Conservation (phyloP, 2,888 invertebrate genomes). For the Aspidapion aeneum region DNA sequence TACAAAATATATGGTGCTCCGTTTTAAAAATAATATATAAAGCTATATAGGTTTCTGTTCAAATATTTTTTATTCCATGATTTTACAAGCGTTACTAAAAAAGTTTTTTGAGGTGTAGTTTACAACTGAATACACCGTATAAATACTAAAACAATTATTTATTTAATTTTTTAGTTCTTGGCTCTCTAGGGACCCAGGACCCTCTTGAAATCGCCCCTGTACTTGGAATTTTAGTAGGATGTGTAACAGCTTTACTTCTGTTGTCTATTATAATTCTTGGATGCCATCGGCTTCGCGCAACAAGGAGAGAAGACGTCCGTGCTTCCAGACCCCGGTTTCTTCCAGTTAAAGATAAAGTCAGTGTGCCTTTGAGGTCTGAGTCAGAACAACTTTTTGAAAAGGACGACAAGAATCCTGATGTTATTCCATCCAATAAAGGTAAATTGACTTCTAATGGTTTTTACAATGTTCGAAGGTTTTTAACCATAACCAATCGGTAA, state of each 20-base stretch:
- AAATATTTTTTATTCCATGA: too few species aligned
- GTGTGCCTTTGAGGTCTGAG: constrained; percentile 58
- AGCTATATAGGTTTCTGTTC: too few species aligned
- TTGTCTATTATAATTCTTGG: constrained; percentile 62
- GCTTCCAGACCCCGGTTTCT: constrained; percentile 60
- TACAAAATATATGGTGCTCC: too few species aligned
- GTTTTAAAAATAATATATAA: too few species aligned
- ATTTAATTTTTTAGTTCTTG: constrained; percentile 9
- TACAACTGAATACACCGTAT: too few species aligned
- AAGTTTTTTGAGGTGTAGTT: too few species aligned
- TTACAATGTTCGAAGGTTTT: not conserved
- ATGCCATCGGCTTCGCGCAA: constrained; percentile 57
- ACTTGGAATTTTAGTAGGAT: constrained; percentile 65
- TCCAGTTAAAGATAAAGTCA: constrained; percentile 64
- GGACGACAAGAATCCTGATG: constrained; percentile 87
- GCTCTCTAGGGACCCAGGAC: constrained; percentile 50
- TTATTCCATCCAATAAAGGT: constrained; percentile 87
- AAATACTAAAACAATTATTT: too few species aligned
- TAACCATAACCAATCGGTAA: too few species aligned
- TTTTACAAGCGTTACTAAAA: too few species aligned
- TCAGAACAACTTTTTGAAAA: constrained; percentile 69
- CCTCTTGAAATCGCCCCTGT: constrained; percentile 56
- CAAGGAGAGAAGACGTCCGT: constrained; percentile 50
- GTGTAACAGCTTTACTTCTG: constrained; percentile 64
- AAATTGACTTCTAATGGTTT: too few species aligned